Conservation (phyloP, 2,888 invertebrate species). For the Imbricaverruca yamaguchii region DNA sequence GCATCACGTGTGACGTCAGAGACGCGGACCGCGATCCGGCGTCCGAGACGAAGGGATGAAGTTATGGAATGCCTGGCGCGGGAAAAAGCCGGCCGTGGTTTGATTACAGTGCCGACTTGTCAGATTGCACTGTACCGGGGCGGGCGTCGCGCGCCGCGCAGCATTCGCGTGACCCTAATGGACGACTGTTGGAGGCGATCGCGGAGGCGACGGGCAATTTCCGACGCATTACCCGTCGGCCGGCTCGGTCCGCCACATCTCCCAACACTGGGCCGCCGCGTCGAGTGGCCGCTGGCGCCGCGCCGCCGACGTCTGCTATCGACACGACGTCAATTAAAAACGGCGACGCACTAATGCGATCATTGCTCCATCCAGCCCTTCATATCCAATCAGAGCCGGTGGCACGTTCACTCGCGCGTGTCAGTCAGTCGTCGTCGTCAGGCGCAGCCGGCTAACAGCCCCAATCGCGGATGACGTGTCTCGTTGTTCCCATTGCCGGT, state of each 20-base stretch:
- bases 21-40: not conserved
- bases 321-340: conserved; percentile 4
- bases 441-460: not conserved
- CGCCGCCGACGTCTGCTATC: no score
- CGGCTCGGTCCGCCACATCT: not conserved
- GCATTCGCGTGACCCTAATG: not conserved
- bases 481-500: conserved; percentile 1
- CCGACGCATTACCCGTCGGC: not conserved
- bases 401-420: conserved; percentile 14
- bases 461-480: not conserved
- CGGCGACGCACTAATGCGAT: conserved; percentile 2
- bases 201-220: not conserved
- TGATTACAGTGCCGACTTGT: not conserved
- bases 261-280: not conserved
- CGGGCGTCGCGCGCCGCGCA: not conserved
- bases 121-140: not conserved
- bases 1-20: not conserved
- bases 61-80: not conserved
- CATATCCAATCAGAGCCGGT: conserved; percentile 4
- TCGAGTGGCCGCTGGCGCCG: not conserved
- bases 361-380: conserved; percentile 19
- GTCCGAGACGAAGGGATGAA: not conserved
- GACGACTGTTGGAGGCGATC: not conserved
- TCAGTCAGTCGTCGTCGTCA: conserved; percentile 5
- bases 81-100: not conserved